Percentiles rank a stretch among this genome's conserved stretches.
Evolutionary conservation across 1,140 invertebrate genomes (phyloP).

Genomic region (Fopius arisanus): DNA sequence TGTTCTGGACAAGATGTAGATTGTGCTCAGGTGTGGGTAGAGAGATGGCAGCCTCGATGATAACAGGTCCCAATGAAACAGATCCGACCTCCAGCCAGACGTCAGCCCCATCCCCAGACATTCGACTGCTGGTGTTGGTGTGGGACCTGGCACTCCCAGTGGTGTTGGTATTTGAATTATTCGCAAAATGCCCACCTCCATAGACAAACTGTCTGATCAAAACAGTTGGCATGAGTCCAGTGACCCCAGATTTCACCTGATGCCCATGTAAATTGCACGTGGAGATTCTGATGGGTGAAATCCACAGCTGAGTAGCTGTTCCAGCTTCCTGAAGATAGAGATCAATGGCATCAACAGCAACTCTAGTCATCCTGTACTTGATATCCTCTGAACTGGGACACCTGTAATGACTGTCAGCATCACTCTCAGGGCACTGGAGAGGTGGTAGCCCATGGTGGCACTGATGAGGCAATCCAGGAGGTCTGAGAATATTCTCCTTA

Average conservation of each 20-base stretch:
- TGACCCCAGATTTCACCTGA: constrained; percentile 88
- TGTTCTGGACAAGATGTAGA: constrained; percentile 80
- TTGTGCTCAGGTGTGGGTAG: constrained; percentile 78
- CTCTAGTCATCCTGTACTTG: constrained; percentile 92
- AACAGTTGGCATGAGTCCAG: constrained; percentile 84
- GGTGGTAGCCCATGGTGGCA: constrained; percentile 89
- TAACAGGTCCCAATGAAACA: constrained; percentile 87
- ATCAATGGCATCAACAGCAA: constrained; percentile 91
- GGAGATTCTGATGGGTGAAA: constrained; percentile 85
- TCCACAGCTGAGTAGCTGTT: constrained; percentile 86
- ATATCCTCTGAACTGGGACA: constrained; percentile 90
- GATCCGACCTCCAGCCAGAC: constrained; percentile 94
- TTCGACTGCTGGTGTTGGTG: constrained; percentile 55
- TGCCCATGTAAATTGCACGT: constrained; percentile 94
- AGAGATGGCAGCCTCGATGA: constrained; percentile 91
- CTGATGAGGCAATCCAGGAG: constrained; percentile 74
- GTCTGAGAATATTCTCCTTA: constrained; percentile 86
- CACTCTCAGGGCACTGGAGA: constrained; percentile 77
- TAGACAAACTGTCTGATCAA: constrained; percentile 76
- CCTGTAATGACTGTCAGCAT: constrained; percentile 74
- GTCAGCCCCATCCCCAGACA: constrained; percentile 68
- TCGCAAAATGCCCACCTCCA: constrained; percentile 62
- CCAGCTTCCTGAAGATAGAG: constrained; percentile 90
- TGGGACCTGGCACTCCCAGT: constrained; percentile 67
- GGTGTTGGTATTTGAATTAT: constrained; percentile 68